Base-by-base conservation (phyloP, 2,797 vertebrate genomes). In the Manis crassicaudata region DNA sequence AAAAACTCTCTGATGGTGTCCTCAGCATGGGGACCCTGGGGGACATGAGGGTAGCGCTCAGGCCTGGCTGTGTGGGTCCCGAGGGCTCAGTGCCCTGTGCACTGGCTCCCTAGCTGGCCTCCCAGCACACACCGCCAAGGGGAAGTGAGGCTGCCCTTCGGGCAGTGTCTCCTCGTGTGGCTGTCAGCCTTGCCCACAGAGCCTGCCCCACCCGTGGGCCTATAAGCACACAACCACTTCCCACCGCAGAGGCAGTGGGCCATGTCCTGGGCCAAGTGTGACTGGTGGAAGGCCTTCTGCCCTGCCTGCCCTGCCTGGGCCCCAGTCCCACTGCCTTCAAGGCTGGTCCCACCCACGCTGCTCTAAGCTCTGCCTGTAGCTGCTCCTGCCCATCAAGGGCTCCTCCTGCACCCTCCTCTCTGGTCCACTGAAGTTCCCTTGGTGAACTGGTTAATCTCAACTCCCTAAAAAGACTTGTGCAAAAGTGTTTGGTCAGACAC, bases 21-120 rank as follows among this genome's bases (percentile, higher is more conserved):
- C 43, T 37, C 2, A 8, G 3, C 5, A 3, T 3, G 20, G 14
- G 68, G 58, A 27, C 20, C 0, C 0, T 7, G 3, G 70, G 35
- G 46, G 29, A 2, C 29, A 1, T 1, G 37, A 23, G 18, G 32
- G 46, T 46, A 2, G 46, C 46, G 3, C 46, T 46, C 46, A 46
- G 46, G 46, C 46, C 46, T 46, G 46, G 46, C 46, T 46, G 46
- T 46, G 46, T 46, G 46, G 46, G 46, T 46, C 12, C 46, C 46
- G 0, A 46, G 46, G 46, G 46, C 46, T 46, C 46, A 2, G 46
- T 46, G 46, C 32, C 46, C 23, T 5, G 14, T 5, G 9, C 17
- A 13, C 65, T n/a, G 10, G 54, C 23, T 1, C 7, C 50, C 73
- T 0, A 0, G 20, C 13, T 50, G 1, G 14, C 25, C 23, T 46